Evolutionary conservation across 2,797 vertebrate species (phyloP).

Genomic region (Lemur catta): DNA sequence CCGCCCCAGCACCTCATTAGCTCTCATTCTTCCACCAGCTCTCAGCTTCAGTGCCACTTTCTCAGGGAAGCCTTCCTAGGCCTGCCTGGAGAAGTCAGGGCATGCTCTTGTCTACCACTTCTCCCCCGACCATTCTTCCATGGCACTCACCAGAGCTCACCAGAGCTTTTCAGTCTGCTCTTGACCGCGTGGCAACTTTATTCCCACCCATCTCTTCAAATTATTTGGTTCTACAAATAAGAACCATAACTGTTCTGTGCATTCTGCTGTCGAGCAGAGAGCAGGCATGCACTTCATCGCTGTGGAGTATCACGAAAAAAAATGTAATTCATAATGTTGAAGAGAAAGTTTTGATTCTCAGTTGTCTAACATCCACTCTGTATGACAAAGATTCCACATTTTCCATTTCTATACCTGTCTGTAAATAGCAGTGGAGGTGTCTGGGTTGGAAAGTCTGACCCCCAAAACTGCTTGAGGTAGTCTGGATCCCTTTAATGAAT

Average conservation of each 20-base stretch:
- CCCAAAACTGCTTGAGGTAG: background rate
- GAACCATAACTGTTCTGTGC: background rate
- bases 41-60: background rate
- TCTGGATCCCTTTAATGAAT: slow-evolving; percentile 32
- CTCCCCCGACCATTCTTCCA: background rate
- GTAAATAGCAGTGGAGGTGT: background rate
- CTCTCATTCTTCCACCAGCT: background rate
- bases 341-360: slow-evolving; percentile 1
- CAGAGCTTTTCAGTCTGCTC: background rate
- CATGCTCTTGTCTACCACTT: background rate
- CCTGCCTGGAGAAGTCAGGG: background rate
- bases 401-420: background rate
- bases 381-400: background rate
- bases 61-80: background rate
- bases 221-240: background rate
- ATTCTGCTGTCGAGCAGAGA: background rate
- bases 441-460: background rate
- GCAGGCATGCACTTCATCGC: background rate
- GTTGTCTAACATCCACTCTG: background rate
- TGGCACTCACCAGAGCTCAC: background rate
- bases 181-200: background rate
- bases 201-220: background rate
- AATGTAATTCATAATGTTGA: background rate
- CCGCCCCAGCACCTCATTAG: background rate
- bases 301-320: background rate